Conservation (phyloP, 2,113 vertebrate genomes). For the Eolophus roseicapilla region DNA sequence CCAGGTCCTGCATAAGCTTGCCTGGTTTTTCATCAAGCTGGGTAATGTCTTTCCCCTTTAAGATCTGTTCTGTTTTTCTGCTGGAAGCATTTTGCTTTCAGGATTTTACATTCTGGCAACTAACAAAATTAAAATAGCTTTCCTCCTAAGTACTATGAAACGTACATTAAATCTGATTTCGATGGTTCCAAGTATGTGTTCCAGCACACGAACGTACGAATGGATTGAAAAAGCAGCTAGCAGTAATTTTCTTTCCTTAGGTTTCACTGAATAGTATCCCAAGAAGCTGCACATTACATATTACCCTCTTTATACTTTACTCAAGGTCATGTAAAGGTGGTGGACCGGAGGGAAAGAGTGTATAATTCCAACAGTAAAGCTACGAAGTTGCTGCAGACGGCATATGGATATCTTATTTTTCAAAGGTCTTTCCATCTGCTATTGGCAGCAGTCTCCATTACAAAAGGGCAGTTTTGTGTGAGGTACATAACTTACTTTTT, state of each 20-base stretch:
- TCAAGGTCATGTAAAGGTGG: slow-evolving; percentile 47
- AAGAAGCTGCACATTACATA: slow-evolving; percentile 7
- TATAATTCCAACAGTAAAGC: slow-evolving; percentile 19
- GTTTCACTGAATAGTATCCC: slow-evolving; percentile 33
- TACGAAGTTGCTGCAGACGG: background rate
- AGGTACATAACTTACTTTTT: background rate
- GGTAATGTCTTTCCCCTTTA: slow-evolving; percentile 16
- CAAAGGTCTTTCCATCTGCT: slow-evolving; percentile 65
- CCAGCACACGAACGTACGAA: slow-evolving; percentile 53
- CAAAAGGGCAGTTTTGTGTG: slow-evolving; percentile 42
- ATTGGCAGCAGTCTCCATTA: slow-evolving; percentile 49
- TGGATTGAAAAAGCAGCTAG: slow-evolving; percentile 53
- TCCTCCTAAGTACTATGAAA: slow-evolving; percentile 62
- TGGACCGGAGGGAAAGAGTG: slow-evolving; percentile 19
- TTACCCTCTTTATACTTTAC: slow-evolving; percentile 1
- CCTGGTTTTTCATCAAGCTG: background rate
- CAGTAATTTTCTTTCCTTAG: slow-evolving; percentile 59
- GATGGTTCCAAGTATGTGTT: slow-evolving; percentile 41
- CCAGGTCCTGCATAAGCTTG: background rate
- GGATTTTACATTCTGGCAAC: slow-evolving; percentile 63
- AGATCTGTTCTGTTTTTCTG: background rate
- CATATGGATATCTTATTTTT: slow-evolving; percentile 51
- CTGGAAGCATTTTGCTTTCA: slow-evolving; percentile 49
- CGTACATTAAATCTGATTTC: slow-evolving; percentile 51
- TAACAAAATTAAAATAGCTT: slow-evolving; percentile 65